Base-by-base conservation (phyloP, 1,140 invertebrate genomes). In the Tetramorium simillimum region DNA sequence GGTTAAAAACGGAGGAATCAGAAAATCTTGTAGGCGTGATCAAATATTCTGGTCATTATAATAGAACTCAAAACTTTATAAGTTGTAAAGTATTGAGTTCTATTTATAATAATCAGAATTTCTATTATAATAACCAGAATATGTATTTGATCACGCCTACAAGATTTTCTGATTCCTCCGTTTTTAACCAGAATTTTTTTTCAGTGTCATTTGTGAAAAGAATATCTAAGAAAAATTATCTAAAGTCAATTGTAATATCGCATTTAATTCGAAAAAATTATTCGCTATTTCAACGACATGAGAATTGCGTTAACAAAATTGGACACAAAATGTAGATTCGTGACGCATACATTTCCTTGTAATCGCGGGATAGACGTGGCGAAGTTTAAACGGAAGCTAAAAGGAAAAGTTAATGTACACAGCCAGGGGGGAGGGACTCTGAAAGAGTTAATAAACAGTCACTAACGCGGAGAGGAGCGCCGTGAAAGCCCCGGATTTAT, bases 401-500 rank as follows among this genome's bases (percentile, higher is more conserved):
- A 60, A 28, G 16, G 33, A 62, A 28, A 28, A 60, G 75, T 62
- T 28, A 43, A 49, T 14, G 24, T 33, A 62, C 3, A 16, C 24
- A 51, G 21, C 18, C 43, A 2, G 18, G 0, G 9, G 9, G 43
- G 33, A 33, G 43, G 24, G 16, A 53, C 14, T 43, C 16, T 69
- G 46, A 53, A 80, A 80, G 46, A 60, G 24, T 58, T 46, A 60
- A 84, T 73, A 84, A 46, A 82, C 46, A 53, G 63, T 24, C 65
- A 40, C 62, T 69, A 81, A 40, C 16, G 5, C 62, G 63, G 53
- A 12, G 51, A 73, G 28, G 69, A 65, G 14, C 46, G 14, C 14
- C 21, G 69, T 73, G 69, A 46, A 84, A 60, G 70, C 53, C 56
- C 10, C 24, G 18, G 49, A 75, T 84, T 84, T 84, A 75, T 84